Base-by-base conservation (phyloP, 2,797 vertebrate genomes). In the Pseudochaenichthys georgianus region DNA sequence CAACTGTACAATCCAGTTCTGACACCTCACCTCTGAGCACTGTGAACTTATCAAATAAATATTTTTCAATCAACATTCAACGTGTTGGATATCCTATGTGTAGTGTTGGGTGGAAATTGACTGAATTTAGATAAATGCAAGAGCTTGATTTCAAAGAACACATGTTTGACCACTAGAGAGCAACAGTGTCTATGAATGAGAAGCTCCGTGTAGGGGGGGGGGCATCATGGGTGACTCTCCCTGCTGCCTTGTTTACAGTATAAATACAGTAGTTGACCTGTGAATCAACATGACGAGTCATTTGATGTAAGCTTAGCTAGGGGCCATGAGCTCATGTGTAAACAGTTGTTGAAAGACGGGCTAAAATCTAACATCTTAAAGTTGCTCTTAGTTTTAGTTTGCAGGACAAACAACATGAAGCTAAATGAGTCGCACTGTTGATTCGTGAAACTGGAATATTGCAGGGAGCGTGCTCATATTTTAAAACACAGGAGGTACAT, bases 21-120 rank as follows among this genome's bases (percentile, higher is more conserved):
- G 67, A 68, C 64, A 68, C 64, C 74, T 68, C 84, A 78, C 64
- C 54, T 87, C 74, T 88, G 80, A 89, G 85, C 87, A 89, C 88
- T 92, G 91, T 91, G 82, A 89, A 77, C 45, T 38, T 67, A 84
- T 55, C 57, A 70, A 90, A 80, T 74, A 77, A 84, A 88, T 66
- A 51, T 82, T 87, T 81, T 88, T 71, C 47, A 78, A 59, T 71
- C 21, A 70, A 68, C 51, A 52, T 17, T 7, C 1, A 4, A 52
- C 4, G 1, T 19, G n/a, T 23, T 8, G 19, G 5, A 46, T 55
- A 15, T 23, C 31, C 0, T 5, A 0, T 12, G 13, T 59, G 31
- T 19, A 0, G 67, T 9, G 52, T 3, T 63, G 5, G 51, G 17
- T 47, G 4, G 1, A 11, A 17, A 55, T 12, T 2, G 13, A 19